Conservation (phyloP, 1,140 invertebrate genomes). For the Subanguina moxae region DNA sequence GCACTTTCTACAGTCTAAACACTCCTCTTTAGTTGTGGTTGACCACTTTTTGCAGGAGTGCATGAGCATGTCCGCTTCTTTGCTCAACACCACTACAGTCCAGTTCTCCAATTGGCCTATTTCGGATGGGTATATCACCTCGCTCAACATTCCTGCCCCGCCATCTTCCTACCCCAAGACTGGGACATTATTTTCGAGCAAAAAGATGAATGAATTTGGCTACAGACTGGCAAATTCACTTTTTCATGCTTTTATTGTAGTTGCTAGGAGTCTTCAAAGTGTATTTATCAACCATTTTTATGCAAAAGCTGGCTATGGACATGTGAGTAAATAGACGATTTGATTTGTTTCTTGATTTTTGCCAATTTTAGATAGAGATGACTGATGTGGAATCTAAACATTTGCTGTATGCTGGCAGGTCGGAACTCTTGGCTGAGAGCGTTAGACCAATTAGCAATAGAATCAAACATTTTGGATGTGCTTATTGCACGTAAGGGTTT, state of each 20-base stretch:
- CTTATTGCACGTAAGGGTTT: slow-evolving; percentile 29
- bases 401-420: slow-evolving; percentile 53
- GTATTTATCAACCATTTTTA: slow-evolving; percentile 37
- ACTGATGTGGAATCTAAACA: slow-evolving; percentile 44
- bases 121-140: slow-evolving; percentile 50
- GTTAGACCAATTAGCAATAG: slow-evolving; percentile 51
- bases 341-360: background rate
- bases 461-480: slow-evolving; percentile 55
- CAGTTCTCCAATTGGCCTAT: slow-evolving; percentile 57
- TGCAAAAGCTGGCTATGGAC: slow-evolving; percentile 33
- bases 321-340: slow-evolving; percentile 9
- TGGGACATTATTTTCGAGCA: slow-evolving; percentile 36
- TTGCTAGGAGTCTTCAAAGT: slow-evolving; percentile 39
- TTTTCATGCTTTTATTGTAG: slow-evolving; percentile 41
- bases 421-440: slow-evolving; percentile 48
- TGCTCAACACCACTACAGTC: slow-evolving; percentile 49
- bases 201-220: background rate
- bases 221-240: slow-evolving; percentile 35
- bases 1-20: slow-evolving; percentile 22
- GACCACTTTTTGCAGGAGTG: slow-evolving; percentile 56
- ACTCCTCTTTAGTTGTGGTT: slow-evolving; percentile 44
- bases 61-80: slow-evolving; percentile 35
- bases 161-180: slow-evolving; percentile 46
- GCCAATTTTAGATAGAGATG: slow-evolving; percentile 39
- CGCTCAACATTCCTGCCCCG: slow-evolving; percentile 47